Base-by-base conservation (phyloP, 2,113 vertebrate genomes). In the Dasyornis broadbenti region DNA sequence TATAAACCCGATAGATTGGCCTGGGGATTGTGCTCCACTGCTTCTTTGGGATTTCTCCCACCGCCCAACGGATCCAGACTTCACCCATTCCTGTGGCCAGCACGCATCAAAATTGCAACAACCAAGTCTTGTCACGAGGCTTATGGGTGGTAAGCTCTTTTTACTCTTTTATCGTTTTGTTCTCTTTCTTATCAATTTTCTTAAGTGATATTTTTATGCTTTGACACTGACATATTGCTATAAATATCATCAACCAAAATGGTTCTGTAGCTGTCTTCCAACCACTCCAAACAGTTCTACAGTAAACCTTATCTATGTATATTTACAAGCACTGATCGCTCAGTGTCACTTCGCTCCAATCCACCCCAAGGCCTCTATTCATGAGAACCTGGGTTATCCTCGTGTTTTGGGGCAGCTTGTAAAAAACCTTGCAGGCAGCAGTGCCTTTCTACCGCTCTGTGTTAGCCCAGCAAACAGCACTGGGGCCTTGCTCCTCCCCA, bases 1-100 rank as follows among this genome's bases (percentile, higher is more conserved):
- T 6, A 5, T 0, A 47, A 49, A 39, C 35, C 28, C 28, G 28
- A 2, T 0, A 10, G 35, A 5, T 15, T 24, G 4, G 8, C 10
- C 60, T 24, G 30, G 42, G 20, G 5, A 2, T 49, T 13, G n/a
- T 52, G 50, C 13, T 20, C 28, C 0, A 0, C 15, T 65, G 50
- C 13, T 26, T 11, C 13, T 66, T 31, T 57, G 16, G 44, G 61
- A 14, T 76, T 85, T n/a, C 27, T 42, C 13, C 31, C 9, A 17
- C 31, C 11, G 3, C 7, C 10, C 18, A 2, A 1, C 5, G 19
- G 56, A 61, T 47, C 28, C 56, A 61, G n/a, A 5, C 33, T 59
- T 8, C 3, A 6, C 1, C 10, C 7, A 2, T 23, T 6, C 1
- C 45, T 53, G 37, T 28, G 54, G 28, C 18, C 27, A 23, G 7